Evolutionary conservation across 2,888 invertebrate genomes (phyloP), one percentile per base, ranked within the genome.

Genomic region (Caenorhabditis becei): DNA sequence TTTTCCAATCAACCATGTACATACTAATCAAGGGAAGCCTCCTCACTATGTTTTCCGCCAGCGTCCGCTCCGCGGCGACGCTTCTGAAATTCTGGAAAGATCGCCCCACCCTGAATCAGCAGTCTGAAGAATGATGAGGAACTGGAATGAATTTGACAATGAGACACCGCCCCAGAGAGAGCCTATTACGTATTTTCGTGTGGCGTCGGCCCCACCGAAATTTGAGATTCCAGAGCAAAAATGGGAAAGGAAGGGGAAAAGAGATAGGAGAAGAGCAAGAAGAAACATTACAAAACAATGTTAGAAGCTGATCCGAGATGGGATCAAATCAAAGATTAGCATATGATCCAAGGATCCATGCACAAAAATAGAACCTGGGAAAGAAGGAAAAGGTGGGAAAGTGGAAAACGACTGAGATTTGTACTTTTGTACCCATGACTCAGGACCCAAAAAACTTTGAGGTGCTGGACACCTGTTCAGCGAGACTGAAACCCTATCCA

Each of bases 141-240:
- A 41, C 41, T 47, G 47, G 47, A 47, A 18, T 59, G 47, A 37
- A 53, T 70, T 61, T 32, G 54, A 58, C 56, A 49, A 53, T 53
- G 67, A 49, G 41, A 32, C 23, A 11, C 16, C 35, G 41, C 44
- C 41, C 28, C 18, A n/a, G 20, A 47, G 47, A 26, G 7, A 26
- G 54, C 65, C 66, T 75, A 66, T 75, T 75, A 75, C 75, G 75
- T 75, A 66, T 75, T 75, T 74, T 61, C 24, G 56, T 69, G 69
- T 26, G 47, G 5, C 24, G 10, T n/a, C 16, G 24, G 14, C 18
- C 70, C 51, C 56, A n/a, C n/a, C 56, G 75, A 75, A 75, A 75
- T 75, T 75, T 32, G 75, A 75, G 75, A 75, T 51, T 66, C 61
- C 66, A 28, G 24, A 20, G 35, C 26, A 51, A 24, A 35, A 58